phyloP scores from a whole-genome alignment of 1,140 invertebrate genomes.

The Rhysida immarginata region DNA sequence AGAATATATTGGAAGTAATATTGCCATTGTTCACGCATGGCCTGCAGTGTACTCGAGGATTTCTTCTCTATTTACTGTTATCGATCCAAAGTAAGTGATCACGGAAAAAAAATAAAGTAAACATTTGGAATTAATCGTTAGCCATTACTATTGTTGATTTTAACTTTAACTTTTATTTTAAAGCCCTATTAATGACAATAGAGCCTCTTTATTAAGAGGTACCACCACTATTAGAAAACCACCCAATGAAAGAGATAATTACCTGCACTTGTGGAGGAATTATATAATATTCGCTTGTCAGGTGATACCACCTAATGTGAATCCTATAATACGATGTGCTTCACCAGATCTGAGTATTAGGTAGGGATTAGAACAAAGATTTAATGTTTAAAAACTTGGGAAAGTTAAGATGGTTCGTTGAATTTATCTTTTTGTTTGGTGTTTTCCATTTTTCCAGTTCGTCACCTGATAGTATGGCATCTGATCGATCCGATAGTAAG shows the following conservation, averaged over 20 bases:
- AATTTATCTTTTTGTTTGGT: not conserved
- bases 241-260: conserved; percentile 75
- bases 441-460: conserved; percentile 32
- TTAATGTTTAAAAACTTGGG: too few relatives aligned
- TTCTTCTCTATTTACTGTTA: conserved; percentile 72
- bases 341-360: conserved; percentile 82
- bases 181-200: conserved; percentile 89
- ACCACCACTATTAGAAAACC: conserved; percentile 59
- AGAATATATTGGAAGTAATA: conserved; percentile 62
- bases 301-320: conserved; percentile 64
- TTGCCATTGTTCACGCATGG: conserved; percentile 79
- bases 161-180: conserved; percentile 22
- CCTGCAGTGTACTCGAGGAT: conserved; percentile 83
- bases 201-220: conserved; percentile 73
- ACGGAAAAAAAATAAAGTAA: too few relatives aligned
- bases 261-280: conserved; percentile 89
- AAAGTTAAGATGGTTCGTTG: not conserved
- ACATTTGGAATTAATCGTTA: conserved; percentile 4
- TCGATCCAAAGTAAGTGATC: conserved; percentile 82
- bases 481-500: conserved; percentile 48
- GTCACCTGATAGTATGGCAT: conserved; percentile 67
- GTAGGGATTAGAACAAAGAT: too few relatives aligned
- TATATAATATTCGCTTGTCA: conserved; percentile 88
- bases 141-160: conserved; percentile 1
- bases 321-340: conserved; percentile 66